Evolutionary conservation across 2,797 vertebrate species (phyloP).

Genomic region (Megalops cyprinoides): DNA sequence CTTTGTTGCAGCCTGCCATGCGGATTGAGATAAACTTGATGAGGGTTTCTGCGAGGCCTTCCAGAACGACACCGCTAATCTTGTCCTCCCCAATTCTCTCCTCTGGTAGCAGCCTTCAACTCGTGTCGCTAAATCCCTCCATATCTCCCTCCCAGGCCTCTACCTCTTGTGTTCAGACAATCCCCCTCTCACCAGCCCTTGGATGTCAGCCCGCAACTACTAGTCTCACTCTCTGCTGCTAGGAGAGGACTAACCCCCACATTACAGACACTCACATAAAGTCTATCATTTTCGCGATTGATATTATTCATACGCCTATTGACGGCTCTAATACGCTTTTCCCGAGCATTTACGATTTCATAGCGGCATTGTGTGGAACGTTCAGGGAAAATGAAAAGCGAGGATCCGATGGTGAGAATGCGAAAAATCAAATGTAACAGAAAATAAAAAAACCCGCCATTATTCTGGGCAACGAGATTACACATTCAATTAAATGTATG

Average conservation of each 20-base stretch:
- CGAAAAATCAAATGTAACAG: constrained; percentile 14
- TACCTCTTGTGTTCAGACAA: constrained; percentile 61
- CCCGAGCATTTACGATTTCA: constrained; percentile 14
- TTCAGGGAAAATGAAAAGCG: constrained; percentile 16
- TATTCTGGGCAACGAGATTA: constrained; percentile 28
- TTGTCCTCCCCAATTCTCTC: constrained; percentile 55
- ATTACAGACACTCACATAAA: constrained; percentile 30
- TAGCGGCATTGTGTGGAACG: background rate
- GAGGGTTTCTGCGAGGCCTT: constrained; percentile 51
- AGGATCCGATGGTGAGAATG: constrained; percentile 28
- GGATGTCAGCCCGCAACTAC: constrained; percentile 52
- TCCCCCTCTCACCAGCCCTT: constrained; percentile 58
- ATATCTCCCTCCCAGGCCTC: constrained; percentile 60
- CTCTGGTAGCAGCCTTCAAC: constrained; percentile 56
- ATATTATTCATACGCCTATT: constrained; percentile 19
- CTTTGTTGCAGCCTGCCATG: constrained; percentile 62
- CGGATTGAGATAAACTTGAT: constrained; percentile 59
- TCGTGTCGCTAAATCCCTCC: constrained; percentile 59
- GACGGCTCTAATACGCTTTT: constrained; percentile 17
- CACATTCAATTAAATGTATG: constrained; percentile 43
- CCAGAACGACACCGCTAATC: constrained; percentile 58
- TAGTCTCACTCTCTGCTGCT: constrained; percentile 29
- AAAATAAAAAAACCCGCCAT: constrained; percentile 30
- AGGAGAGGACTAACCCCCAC: constrained; percentile 29
- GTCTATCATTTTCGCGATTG: constrained; percentile 18